A percentile compares a stretch with the other conserved stretches of the same genome.
Evolutionary conservation across 92 coral and sea anemone genomes (phyloP).

Genomic region (Blastomussa wellsi): DNA sequence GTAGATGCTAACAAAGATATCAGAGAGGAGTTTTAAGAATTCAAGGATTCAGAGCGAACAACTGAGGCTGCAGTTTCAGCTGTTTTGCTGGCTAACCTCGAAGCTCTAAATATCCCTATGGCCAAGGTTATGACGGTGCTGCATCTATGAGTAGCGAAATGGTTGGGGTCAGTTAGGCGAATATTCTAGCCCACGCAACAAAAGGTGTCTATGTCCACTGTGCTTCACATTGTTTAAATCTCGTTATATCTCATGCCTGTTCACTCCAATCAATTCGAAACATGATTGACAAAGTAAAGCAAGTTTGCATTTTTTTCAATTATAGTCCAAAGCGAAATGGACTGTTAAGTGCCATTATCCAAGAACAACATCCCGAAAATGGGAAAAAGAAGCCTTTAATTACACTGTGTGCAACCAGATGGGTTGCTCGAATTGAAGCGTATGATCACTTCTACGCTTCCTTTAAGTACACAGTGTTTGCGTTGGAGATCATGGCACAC

Average conservation of each 20-base stretch:
- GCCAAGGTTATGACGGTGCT: constrained; percentile 54
- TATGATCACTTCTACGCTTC: constrained; percentile 46
- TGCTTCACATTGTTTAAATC: constrained; percentile 38
- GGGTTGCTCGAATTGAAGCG: constrained; percentile 36
- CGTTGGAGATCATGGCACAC: constrained; percentile 58
- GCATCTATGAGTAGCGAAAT: constrained; percentile 41
- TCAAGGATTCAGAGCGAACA: constrained; percentile 38
- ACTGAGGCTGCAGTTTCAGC: constrained; percentile 35
- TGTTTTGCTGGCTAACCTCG: constrained; percentile 12
- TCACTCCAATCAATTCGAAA: constrained; percentile 37
- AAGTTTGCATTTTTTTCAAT: constrained; percentile 43
- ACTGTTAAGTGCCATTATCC: constrained; percentile 48
- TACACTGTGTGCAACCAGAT: constrained; percentile 43
- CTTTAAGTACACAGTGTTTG: constrained; percentile 44
- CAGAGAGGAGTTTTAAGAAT: constrained; percentile 33
- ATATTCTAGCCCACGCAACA: constrained; percentile 36
- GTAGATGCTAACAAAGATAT: constrained; percentile 44
- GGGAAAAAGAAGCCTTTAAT: constrained; percentile 52
- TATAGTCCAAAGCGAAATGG: constrained; percentile 54
- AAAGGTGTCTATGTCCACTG: constrained; percentile 39
- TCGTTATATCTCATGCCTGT: constrained; percentile 42
- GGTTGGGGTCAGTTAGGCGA: constrained; percentile 44
- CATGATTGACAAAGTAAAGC: constrained; percentile 49
- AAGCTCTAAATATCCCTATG: constrained; percentile 27
- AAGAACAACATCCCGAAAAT: constrained; percentile 54